A percentile compares a stretch with the other conserved stretches of the same genome.
Conservation (phyloP, 2,113 vertebrate genomes). For the Parotia lawesii region DNA sequence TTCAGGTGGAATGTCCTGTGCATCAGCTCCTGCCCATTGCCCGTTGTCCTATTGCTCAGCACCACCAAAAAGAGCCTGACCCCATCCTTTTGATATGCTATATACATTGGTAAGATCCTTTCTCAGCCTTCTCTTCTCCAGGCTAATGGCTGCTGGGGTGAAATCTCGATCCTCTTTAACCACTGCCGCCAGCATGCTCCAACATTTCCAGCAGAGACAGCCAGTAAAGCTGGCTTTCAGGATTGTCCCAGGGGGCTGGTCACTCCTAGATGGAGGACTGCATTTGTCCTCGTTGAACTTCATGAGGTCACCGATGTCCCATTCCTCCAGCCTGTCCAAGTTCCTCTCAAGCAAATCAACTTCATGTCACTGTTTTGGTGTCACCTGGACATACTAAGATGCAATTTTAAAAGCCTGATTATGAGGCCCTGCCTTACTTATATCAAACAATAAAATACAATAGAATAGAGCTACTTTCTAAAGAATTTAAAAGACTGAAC, state of each 20-base stretch:
- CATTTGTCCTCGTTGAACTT: neutral
- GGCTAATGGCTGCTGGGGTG: neutral
- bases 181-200: neutral
- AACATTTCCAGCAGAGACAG: neutral
- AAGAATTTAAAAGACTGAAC: neutral
- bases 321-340: neutral
- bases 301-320: neutral
- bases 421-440: neutral
- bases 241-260: neutral
- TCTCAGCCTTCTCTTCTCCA: neutral
- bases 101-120: neutral
- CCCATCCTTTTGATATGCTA: neutral
- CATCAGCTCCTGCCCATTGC: neutral
- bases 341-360: neutral
- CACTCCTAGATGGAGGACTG: neutral
- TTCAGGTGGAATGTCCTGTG: neutral
- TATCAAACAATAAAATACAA: neutral
- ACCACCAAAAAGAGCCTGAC: neutral
- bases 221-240: neutral
- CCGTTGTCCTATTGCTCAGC: neutral
- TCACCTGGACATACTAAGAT: neutral
- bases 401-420: neutral
- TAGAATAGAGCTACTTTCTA: neutral
- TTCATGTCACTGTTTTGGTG: neutral
- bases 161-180: neutral